These are phyloP conservation scores for Nerophis lumbriciformis DNA, from an alignment of 2,113 vertebrate genomes.

Conservation along the genomic window DNA sequence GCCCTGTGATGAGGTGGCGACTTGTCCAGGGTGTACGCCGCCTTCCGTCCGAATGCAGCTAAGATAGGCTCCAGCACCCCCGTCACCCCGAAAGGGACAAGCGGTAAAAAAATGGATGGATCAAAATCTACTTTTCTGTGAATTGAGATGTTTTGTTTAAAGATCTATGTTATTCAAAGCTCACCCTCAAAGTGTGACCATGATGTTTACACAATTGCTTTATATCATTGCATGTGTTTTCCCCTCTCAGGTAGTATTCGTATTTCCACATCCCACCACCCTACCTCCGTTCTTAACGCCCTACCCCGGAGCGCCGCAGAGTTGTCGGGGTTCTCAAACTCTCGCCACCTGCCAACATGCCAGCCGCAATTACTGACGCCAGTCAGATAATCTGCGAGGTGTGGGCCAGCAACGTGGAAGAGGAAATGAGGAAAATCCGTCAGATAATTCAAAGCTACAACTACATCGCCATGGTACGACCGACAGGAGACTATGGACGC, in stretches of 20 bases:
- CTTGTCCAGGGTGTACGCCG: no score
- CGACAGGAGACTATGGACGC: not conserved
- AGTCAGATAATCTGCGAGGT: slow-evolving; percentile 99
- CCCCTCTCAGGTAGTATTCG: slow-evolving; percentile 11
- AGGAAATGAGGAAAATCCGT: slow-evolving; percentile 96
- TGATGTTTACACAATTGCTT: not conserved
- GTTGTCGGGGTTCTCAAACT: slow-evolving; percentile 34
- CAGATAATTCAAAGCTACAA: slow-evolving; percentile 95
- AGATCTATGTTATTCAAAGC: no score
- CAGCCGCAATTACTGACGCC: slow-evolving; percentile 92
- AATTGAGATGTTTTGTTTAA: no score
- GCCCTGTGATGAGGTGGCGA: no score
- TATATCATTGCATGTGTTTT: not conserved
- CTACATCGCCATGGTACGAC: slow-evolving; percentile 92
- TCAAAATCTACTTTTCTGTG: no score
- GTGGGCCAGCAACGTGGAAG: slow-evolving; percentile 97
- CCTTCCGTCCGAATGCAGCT: no score
- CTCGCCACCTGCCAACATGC: slow-evolving; percentile 79
- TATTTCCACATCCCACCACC: slow-evolving; percentile 2
- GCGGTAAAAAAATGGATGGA: no score
- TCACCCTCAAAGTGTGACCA: not conserved
- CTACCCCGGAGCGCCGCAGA: slow-evolving; percentile 22
- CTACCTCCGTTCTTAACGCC: not conserved
- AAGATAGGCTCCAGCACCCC: no score
- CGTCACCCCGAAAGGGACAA: no score